Evolutionary conservation across 2,888 invertebrate genomes (phyloP).

Genomic region (Apeira syringaria): DNA sequence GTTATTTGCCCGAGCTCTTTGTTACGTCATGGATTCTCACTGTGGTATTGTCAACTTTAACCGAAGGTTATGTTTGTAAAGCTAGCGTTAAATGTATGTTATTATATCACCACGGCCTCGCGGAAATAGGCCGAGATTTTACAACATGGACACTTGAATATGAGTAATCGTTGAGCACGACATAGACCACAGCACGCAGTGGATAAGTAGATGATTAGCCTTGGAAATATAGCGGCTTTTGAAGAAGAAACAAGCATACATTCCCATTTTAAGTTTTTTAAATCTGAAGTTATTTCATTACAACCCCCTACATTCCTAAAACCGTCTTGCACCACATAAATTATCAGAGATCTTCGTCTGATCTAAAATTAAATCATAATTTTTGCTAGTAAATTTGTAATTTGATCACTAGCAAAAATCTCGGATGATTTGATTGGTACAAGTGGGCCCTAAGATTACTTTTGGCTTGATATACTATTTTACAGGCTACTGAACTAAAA

Average conservation of each 20-base stretch:
- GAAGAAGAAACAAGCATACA: not conserved
- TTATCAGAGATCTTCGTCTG: too few relatives aligned
- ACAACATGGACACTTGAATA: conserved; percentile 34
- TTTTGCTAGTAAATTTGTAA: too few relatives aligned
- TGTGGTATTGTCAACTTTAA: conserved; percentile 17
- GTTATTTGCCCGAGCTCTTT: not conserved
- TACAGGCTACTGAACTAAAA: too few relatives aligned
- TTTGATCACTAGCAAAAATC: too few relatives aligned
- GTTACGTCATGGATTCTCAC: conserved; percentile 23
- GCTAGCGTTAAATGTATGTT: conserved; percentile 31
- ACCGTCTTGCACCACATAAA: too few relatives aligned
- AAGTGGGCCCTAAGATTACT: too few relatives aligned
- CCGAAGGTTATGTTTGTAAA: conserved; percentile 31
- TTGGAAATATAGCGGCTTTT: not conserved
- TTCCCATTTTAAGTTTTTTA: too few relatives aligned
- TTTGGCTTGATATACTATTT: too few relatives aligned
- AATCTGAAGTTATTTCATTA: too few relatives aligned
- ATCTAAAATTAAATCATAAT: too few relatives aligned
- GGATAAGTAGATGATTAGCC: conserved; percentile 25
- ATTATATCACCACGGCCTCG: conserved; percentile 35
- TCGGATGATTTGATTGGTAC: too few relatives aligned
- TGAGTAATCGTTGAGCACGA: conserved; percentile 28
- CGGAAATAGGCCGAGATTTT: conserved; percentile 34
- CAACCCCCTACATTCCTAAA: too few relatives aligned
- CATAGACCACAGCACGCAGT: conserved; percentile 1